Evolutionary conservation across 2,888 invertebrate genomes (phyloP).

Genomic region (Ectemnius continuus): DNA sequence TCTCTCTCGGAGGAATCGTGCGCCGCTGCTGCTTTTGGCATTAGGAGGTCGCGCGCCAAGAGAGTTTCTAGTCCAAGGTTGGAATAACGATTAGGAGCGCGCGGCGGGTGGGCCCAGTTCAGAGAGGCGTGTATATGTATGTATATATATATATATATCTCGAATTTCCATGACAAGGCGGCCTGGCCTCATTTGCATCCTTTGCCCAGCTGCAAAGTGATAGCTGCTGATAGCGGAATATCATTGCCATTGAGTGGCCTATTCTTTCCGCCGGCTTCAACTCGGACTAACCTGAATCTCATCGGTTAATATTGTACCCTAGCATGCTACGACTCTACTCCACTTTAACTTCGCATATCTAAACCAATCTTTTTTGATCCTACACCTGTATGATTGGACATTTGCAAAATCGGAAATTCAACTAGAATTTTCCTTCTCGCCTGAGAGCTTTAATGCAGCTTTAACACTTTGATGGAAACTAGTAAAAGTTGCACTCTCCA

Average conservation of each 20-base stretch:
- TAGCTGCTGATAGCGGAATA: slow-evolving; percentile 28
- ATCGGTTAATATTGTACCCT: too few relatives aligned
- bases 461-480: background rate
- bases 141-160: too few relatives aligned
- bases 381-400: too few relatives aligned
- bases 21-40: too few relatives aligned
- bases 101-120: slow-evolving; percentile 9
- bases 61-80: slow-evolving; percentile 36
- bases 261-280: slow-evolving; percentile 25
- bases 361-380: too few relatives aligned
- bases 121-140: too few relatives aligned
- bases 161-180: slow-evolving; percentile 48
- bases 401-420: too few relatives aligned
- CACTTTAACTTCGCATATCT: too few relatives aligned
- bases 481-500: too few relatives aligned
- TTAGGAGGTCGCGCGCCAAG: background rate
- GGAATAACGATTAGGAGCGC: slow-evolving; percentile 41
- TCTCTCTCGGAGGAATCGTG: background rate
- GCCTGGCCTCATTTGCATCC: slow-evolving; percentile 40
- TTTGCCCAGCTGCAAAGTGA: slow-evolving; percentile 40
- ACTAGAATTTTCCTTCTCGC: background rate
- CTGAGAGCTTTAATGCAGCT: background rate
- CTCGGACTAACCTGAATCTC: slow-evolving; percentile 10
- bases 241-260: slow-evolving; percentile 24
- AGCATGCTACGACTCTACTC: too few relatives aligned